Conservation (phyloP, 23 tunicate species). For the Diplosoma virens region DNA sequence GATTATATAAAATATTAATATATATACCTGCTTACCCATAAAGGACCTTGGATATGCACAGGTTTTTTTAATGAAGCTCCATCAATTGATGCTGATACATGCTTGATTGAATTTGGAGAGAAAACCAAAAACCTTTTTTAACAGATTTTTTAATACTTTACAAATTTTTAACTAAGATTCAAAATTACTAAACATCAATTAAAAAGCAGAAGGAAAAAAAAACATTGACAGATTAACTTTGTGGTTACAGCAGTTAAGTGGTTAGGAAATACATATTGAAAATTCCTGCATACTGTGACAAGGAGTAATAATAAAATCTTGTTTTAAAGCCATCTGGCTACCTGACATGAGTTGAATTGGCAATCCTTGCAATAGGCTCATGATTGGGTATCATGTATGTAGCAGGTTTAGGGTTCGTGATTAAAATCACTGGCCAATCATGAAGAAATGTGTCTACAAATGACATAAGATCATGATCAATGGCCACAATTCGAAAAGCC, state of each 20-base stretch:
- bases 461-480: conserved; percentile 90
- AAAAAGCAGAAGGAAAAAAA: no score
- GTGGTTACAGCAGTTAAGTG: no score
- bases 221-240: no score
- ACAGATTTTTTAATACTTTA: no score
- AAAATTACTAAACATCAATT: no score
- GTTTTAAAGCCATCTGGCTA: not conserved
- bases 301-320: no score
- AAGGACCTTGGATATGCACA: conserved; percentile 60
- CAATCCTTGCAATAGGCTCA: conserved; percentile 80
- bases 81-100: conserved; percentile 47
- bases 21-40: conserved; percentile 83
- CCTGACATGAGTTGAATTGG: conserved; percentile 80
- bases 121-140: conserved; percentile 82
- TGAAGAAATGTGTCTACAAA: conserved; percentile 53
- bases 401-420: conserved; percentile 77
- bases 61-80: conserved; percentile 32
- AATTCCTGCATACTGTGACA: no score
- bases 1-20: not conserved
- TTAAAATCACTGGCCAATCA: conserved; percentile 67
- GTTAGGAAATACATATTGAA: no score
- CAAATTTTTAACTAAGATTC: no score
- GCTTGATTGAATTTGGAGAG: conserved; percentile 17
- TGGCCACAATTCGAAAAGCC: conserved; percentile 57
- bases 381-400: conserved; percentile 60